phyloP scores from a whole-genome alignment of 2,113 vertebrate species.

The Pipa parva region DNA sequence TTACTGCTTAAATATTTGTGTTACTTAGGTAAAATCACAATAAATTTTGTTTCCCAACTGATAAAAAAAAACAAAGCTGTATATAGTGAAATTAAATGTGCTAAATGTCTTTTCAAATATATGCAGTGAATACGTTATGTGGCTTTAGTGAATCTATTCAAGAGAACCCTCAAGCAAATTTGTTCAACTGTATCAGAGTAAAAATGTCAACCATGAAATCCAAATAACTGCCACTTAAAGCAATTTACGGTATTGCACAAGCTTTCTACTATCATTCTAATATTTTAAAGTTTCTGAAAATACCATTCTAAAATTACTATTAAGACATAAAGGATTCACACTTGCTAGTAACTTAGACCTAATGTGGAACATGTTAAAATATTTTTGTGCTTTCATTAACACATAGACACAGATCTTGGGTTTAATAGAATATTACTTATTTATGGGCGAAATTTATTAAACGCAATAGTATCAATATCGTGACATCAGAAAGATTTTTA shows the following conservation, averaged over 20 bases:
- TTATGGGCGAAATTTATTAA: too few relatives aligned
- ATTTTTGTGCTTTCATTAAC: too few relatives aligned
- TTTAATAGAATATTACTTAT: too few relatives aligned
- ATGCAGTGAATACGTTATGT: conserved; percentile 4
- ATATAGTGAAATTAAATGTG: too few relatives aligned
- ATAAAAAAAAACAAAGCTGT: too few relatives aligned
- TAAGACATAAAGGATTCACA: not conserved
- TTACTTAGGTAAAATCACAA: not conserved
- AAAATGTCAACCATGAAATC: conserved; percentile 41
- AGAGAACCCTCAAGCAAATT: conserved; percentile 22
- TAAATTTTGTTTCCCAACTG: too few relatives aligned
- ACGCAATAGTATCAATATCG: too few relatives aligned
- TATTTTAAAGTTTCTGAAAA: conserved; percentile 11
- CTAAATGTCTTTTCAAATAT: conserved; percentile 7
- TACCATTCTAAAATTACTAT: not conserved
- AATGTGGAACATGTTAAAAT: too few relatives aligned
- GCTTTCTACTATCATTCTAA: conserved; percentile 17
- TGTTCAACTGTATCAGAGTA: conserved; percentile 32
- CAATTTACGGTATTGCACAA: conserved; percentile 4
- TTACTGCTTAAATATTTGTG: not conserved
- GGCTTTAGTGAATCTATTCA: conserved; percentile 20
- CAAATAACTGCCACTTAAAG: conserved; percentile 30
- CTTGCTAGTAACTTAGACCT: too few relatives aligned
- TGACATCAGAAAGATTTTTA: too few relatives aligned
- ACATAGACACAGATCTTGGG: too few relatives aligned